Evolutionary conservation across 2,888 invertebrate species (phyloP).

Genomic region (Camptogramma bilineatum): DNA sequence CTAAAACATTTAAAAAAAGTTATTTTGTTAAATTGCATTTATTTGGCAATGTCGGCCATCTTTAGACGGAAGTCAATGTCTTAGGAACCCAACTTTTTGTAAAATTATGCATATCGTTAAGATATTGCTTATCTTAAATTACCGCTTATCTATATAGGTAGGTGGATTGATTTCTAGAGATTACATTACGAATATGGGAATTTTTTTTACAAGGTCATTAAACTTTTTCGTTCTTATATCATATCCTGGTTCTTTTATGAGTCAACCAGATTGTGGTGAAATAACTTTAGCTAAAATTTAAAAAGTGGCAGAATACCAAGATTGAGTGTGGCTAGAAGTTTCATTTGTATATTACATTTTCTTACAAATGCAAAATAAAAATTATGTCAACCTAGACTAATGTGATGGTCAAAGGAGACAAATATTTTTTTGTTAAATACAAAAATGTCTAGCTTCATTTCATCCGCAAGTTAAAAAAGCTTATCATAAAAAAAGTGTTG

Average conservation of each 20-base stretch:
- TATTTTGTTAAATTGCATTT: neutral
- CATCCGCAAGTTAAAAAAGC: neutral
- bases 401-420: too few relatives aligned
- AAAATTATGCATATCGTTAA: neutral
- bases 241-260: neutral
- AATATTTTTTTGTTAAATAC: too few relatives aligned
- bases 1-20: neutral
- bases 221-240: neutral
- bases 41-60: neutral
- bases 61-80: neutral
- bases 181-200: neutral
- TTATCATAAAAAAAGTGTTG: too few relatives aligned
- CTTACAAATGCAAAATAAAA: too few relatives aligned
- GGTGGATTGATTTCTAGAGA: neutral
- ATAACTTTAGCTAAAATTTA: too few relatives aligned
- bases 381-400: too few relatives aligned
- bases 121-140: conserved; percentile 1
- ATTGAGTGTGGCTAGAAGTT: too few relatives aligned
- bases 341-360: too few relatives aligned
- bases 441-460: too few relatives aligned
- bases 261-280: neutral
- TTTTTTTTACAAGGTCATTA: neutral
- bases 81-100: neutral
- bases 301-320: too few relatives aligned
- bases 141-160: neutral